These are phyloP conservation scores for Melieria crassipennis DNA, from an alignment of 2,888 invertebrate genomes.

Conservation along the genomic window DNA sequence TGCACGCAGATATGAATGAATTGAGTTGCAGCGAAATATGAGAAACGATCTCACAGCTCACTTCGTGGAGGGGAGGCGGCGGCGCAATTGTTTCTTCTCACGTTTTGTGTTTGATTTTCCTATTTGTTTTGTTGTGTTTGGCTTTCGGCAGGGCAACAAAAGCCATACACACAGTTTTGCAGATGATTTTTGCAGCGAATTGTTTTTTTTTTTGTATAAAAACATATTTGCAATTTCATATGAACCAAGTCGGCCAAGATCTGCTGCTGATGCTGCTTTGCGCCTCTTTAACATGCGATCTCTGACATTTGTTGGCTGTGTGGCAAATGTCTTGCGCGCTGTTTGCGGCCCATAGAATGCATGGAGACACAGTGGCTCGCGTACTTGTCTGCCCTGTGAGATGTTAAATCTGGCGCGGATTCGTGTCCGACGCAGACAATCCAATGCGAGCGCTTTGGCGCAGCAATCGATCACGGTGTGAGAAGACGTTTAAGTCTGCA, in stretches of 20 bases:
- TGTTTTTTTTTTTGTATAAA: not conserved
- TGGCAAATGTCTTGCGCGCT: not conserved
- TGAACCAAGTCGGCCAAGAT: not conserved
- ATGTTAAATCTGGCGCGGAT: not conserved
- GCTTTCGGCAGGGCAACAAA: conserved; percentile 21
- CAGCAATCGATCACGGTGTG: not conserved
- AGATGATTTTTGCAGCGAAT: not conserved
- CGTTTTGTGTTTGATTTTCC: conserved; percentile 26
- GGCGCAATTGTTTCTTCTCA: conserved; percentile 22
- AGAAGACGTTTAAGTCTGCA: not conserved
- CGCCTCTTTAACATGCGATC: conserved; percentile 35
- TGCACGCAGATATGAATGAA: conserved; percentile 10
- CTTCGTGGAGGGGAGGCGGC: not conserved
- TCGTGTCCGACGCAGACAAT: not conserved
- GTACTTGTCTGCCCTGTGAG: too few relatives aligned
- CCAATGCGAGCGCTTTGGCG: not conserved
- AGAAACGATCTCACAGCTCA: not conserved
- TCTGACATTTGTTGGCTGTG: conserved; percentile 36
- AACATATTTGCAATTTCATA: not conserved
- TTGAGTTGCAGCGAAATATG: conserved; percentile 1
- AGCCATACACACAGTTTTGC: conserved; percentile 14
- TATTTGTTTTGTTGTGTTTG: conserved; percentile 12
- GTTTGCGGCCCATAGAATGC: not conserved
- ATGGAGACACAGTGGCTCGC: too few relatives aligned
- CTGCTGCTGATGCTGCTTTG: not conserved